phyloP scores from a whole-genome alignment of 2,797 vertebrate species.

The Toxotes lorentzi region DNA sequence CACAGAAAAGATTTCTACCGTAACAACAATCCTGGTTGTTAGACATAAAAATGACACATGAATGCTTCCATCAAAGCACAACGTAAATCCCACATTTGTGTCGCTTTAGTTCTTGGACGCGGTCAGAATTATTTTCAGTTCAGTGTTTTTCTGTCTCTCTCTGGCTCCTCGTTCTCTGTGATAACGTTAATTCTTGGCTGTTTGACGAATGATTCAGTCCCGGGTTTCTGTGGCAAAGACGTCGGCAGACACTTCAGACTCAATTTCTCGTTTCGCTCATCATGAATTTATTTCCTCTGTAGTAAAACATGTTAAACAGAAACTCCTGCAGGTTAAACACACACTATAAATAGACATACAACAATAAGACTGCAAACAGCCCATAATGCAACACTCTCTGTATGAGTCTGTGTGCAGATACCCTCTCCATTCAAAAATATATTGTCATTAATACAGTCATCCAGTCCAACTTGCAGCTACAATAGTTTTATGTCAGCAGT shows the following conservation, averaged over 20 bases:
- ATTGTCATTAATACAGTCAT: background rate
- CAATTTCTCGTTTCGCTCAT: background rate
- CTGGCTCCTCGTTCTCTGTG: background rate
- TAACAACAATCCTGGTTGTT: background rate
- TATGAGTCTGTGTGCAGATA: too few species aligned
- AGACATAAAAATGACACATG: background rate
- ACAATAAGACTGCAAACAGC: background rate
- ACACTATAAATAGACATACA: background rate
- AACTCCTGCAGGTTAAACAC: background rate
- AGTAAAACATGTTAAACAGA: background rate
- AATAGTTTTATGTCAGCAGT: background rate
- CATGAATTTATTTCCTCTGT: background rate
- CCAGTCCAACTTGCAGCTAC: too few species aligned
- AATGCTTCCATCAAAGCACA: background rate
- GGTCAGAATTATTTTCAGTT: too few species aligned
- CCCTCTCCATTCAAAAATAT: background rate
- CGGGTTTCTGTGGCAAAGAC: background rate
- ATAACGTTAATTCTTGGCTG: background rate
- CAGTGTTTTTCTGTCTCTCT: background rate
- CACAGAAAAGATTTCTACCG: too few species aligned
- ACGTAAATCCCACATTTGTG: too few species aligned
- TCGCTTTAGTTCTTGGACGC: background rate
- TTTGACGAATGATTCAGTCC: constrained; percentile 10
- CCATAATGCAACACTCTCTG: background rate
- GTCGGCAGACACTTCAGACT: constrained; percentile 1